A percentile compares a stretch with the other conserved stretches of the same genome.
Evolutionary conservation across 2,113 vertebrate species (phyloP).

Genomic region (Myotis yumanensis): DNA sequence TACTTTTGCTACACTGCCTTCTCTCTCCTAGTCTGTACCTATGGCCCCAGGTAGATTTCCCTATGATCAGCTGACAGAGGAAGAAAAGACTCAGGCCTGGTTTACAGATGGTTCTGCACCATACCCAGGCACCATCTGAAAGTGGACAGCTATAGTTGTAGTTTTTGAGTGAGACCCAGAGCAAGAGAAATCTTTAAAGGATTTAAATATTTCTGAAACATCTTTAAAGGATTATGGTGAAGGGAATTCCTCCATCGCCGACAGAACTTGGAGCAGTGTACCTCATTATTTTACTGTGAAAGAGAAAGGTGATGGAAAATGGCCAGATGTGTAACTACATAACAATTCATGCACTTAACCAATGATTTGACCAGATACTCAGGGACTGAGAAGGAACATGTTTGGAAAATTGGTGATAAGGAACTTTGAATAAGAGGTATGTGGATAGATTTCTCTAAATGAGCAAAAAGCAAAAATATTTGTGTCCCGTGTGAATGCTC

Average conservation of each 20-base stretch:
- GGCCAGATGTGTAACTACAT: neutral
- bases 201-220: too few relatives aligned
- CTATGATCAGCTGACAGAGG: neutral
- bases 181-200: neutral
- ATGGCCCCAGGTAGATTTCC: too few relatives aligned
- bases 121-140: neutral
- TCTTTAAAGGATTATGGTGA: neutral
- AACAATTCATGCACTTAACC: neutral
- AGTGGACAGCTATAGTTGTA: neutral
- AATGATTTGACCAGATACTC: neutral
- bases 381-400: neutral
- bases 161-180: too few relatives aligned
- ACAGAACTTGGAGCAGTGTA: accelerated
- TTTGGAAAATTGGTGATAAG: neutral
- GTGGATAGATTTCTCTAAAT: neutral
- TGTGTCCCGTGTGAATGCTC: too few relatives aligned
- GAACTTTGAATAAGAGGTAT: neutral
- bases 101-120: neutral
- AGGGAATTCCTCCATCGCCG: neutral
- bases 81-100: neutral
- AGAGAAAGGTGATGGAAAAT: neutral
- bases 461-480: neutral
- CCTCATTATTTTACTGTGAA: neutral
- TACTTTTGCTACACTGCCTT: neutral
- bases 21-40: neutral